These are phyloP conservation scores for Chironomus tentans DNA, from an alignment of 2,888 invertebrate genomes.

Conservation along the genomic window DNA sequence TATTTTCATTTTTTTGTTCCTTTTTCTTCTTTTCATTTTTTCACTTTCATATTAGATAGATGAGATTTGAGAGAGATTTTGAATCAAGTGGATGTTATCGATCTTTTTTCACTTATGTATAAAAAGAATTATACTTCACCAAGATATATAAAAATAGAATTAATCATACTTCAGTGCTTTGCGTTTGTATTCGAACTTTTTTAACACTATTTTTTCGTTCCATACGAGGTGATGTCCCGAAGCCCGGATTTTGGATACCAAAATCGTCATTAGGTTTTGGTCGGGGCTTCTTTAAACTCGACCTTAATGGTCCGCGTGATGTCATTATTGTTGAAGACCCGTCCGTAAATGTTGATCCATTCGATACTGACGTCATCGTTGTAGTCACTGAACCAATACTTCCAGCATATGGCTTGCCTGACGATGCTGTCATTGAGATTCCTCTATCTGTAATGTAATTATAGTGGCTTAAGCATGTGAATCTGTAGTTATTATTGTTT, in stretches of 20 bases:
- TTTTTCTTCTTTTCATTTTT: neutral
- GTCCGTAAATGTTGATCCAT: conserved; percentile 40
- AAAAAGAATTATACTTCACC: neutral
- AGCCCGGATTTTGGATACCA: conserved; percentile 79
- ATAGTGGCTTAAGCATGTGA: too few relatives aligned
- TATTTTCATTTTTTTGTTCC: neutral
- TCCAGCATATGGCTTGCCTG: conserved; percentile 71
- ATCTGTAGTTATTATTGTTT: too few relatives aligned
- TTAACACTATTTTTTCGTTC: conserved; percentile 80
- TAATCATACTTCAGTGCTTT: conserved; percentile 74
- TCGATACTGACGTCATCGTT: conserved; percentile 56
- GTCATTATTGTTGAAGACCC: conserved; percentile 36
- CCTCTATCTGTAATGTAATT: conserved; percentile 40
- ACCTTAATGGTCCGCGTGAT: conserved; percentile 52
- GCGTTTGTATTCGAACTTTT: conserved; percentile 84
- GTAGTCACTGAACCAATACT: conserved; percentile 67
- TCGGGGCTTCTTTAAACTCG: conserved; percentile 74
- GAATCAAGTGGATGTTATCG: neutral
- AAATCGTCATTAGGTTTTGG: conserved; percentile 48
- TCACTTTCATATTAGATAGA: neutral
- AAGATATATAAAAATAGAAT: neutral
- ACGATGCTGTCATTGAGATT: conserved; percentile 79
- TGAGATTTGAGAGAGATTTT: neutral
- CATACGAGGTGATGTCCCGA: conserved; percentile 73
- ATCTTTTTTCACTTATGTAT: neutral